phyloP scores from a whole-genome alignment of 1,140 invertebrate species.

The Listronotus bonariensis region DNA sequence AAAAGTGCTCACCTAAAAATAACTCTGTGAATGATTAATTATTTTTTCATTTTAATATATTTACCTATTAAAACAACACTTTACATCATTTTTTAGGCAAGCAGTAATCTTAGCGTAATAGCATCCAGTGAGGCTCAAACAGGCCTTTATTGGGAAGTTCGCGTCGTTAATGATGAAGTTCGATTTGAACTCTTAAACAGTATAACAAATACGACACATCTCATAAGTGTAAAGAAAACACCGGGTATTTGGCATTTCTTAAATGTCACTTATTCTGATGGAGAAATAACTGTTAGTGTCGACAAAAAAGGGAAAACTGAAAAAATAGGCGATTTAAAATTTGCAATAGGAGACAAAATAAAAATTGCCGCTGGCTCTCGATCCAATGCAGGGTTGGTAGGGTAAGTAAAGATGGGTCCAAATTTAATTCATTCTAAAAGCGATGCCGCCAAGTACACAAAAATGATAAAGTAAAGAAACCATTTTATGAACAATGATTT shows the following conservation, averaged over 20 bases:
- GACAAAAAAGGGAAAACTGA: slow-evolving; percentile 73
- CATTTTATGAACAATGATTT: too few relatives aligned
- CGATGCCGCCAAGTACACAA: too few relatives aligned
- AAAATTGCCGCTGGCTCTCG: slow-evolving; percentile 78
- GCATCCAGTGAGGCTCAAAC: slow-evolving; percentile 79
- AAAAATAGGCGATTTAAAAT: slow-evolving; percentile 55
- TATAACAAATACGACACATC: slow-evolving; percentile 70
- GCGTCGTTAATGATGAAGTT: slow-evolving; percentile 80
- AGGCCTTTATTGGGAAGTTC: slow-evolving; percentile 84
- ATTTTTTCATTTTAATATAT: neutral
- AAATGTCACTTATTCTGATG: slow-evolving; percentile 75
- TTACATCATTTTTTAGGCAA: slow-evolving; percentile 79
- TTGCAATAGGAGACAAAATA: slow-evolving; percentile 62
- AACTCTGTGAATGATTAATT: too few relatives aligned
- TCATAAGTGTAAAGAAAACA: slow-evolving; percentile 78
- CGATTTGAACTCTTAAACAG: slow-evolving; percentile 78
- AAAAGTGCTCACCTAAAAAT: too few relatives aligned
- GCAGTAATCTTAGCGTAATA: slow-evolving; percentile 78
- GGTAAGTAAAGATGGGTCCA: too few relatives aligned
- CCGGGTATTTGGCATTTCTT: slow-evolving; percentile 78
- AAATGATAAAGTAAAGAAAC: too few relatives aligned
- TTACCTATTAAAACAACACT: neutral
- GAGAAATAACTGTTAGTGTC: slow-evolving; percentile 73
- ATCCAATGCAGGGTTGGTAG: slow-evolving; percentile 75
- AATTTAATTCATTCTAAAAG: too few relatives aligned